A percentile compares a stretch with the other conserved stretches of the same genome.
Conservation (phyloP, 2,797 vertebrate genomes). For the Artibeus lituratus region DNA sequence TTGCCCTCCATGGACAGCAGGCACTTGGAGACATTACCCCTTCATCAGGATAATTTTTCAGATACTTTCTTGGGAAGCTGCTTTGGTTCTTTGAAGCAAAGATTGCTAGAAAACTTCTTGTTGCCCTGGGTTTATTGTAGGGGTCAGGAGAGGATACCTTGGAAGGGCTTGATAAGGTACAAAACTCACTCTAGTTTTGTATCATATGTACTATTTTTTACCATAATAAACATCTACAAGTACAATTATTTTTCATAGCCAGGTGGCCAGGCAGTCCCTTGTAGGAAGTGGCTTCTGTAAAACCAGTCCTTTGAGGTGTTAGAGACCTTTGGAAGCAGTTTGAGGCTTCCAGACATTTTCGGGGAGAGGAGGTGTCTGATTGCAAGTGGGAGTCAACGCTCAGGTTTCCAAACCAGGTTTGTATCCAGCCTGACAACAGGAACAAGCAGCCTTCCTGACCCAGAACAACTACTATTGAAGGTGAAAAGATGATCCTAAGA, state of each 20-base stretch:
- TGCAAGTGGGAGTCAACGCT: not conserved
- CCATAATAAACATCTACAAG: constrained; percentile 55
- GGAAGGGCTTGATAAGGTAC: constrained; percentile 35
- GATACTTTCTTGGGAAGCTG: constrained; percentile 69
- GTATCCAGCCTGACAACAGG: constrained; percentile 36
- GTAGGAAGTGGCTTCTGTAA: constrained; percentile 44
- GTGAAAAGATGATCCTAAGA: not conserved
- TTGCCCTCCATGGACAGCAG: constrained; percentile 54
- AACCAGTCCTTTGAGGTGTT: not conserved
- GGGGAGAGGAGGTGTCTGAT: not conserved
- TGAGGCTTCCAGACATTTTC: not conserved
- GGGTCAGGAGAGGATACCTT: constrained; percentile 22
- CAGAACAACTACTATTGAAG: not conserved
- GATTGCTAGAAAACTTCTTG: constrained; percentile 15
- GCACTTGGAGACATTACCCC: constrained; percentile 56
- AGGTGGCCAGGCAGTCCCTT: constrained; percentile 23
- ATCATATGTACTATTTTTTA: constrained; percentile 73
- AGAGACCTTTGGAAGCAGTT: not conserved
- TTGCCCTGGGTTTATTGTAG: constrained; percentile 45
- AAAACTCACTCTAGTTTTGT: constrained; percentile 68
- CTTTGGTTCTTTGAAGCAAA: constrained; percentile 40
- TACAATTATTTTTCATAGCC: constrained; percentile 26
- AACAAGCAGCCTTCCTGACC: not conserved
- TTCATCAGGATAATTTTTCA: constrained; percentile 66
- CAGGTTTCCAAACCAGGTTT: not conserved